These are phyloP conservation scores for Neoniphon sammara DNA, from an alignment of 2,797 vertebrate genomes.

Conservation along the genomic window DNA sequence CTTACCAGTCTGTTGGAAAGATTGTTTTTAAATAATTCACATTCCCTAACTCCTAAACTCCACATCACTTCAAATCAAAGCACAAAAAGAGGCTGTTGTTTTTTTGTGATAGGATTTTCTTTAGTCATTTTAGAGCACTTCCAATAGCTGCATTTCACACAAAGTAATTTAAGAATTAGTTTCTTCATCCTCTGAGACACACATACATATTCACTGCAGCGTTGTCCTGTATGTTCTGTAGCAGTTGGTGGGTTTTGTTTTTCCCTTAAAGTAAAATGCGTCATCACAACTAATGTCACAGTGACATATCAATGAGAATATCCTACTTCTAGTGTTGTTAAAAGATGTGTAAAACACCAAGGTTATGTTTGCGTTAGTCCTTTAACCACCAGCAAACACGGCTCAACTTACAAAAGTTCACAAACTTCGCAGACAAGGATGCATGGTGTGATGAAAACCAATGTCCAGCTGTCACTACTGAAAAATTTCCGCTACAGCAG, in stretches of 20 bases:
- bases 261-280: background rate
- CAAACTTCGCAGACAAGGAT: background rate
- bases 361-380: background rate
- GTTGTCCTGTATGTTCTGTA: background rate
- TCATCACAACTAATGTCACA: background rate
- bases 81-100: no score
- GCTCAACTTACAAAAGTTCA: background rate
- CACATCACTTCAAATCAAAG: no score
- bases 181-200: no score
- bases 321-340: background rate
- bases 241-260: background rate
- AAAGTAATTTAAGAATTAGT: no score
- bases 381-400: constrained; percentile 6
- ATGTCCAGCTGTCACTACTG: background rate
- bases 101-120: no score
- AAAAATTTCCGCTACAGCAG: no score
- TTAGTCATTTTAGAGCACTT: no score
- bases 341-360: background rate
- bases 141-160: background rate
- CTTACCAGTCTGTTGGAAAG: no score
- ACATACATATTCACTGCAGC: no score
- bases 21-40: no score
- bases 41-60: no score
- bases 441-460: background rate
- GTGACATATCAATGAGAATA: background rate